Evolutionary conservation across 2,113 vertebrate genomes (phyloP).

Genomic region (Triplophysa siluroides): DNA sequence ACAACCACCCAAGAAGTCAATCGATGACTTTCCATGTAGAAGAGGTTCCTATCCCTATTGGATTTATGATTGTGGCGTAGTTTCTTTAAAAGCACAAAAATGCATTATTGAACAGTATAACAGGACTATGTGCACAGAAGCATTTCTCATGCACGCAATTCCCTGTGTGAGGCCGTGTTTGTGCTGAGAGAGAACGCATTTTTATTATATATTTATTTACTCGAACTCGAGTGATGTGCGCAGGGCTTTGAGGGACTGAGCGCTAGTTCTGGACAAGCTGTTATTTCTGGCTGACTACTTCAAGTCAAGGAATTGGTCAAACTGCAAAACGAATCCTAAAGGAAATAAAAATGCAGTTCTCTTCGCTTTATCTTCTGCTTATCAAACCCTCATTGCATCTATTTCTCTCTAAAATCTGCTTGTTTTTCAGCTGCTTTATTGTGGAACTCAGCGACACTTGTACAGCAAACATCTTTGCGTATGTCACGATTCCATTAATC

Average conservation of each 20-base stretch:
- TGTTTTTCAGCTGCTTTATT: not conserved
- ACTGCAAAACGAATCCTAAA: conserved; percentile 29
- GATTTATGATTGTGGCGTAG: conserved; percentile 51
- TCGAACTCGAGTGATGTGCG: conserved; percentile 24
- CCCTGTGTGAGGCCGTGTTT: not conserved
- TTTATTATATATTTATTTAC: conserved; percentile 42
- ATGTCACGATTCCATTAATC: not conserved
- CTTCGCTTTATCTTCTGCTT: not conserved
- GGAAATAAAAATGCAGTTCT: conserved; percentile 14
- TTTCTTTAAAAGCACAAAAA: conserved; percentile 64
- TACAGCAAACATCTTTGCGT: not conserved
- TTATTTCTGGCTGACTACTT: conserved; percentile 45
- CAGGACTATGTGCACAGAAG: conserved; percentile 50
- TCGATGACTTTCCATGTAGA: conserved; percentile 42
- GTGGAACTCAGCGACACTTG: not conserved
- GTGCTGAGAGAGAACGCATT: conserved; percentile 11
- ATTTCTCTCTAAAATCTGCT: not conserved
- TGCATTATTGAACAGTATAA: conserved; percentile 64
- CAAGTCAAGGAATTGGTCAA: conserved; percentile 28
- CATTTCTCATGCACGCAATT: conserved; percentile 38
- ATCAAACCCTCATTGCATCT: not conserved
- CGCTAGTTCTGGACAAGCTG: conserved; percentile 6
- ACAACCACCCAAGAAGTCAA: conserved; percentile 27
- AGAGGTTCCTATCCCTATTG: conserved; percentile 29
- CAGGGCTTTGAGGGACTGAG: conserved; percentile 18